Conservation (phyloP, 2,113 vertebrate species). For the Noturus placidus region DNA sequence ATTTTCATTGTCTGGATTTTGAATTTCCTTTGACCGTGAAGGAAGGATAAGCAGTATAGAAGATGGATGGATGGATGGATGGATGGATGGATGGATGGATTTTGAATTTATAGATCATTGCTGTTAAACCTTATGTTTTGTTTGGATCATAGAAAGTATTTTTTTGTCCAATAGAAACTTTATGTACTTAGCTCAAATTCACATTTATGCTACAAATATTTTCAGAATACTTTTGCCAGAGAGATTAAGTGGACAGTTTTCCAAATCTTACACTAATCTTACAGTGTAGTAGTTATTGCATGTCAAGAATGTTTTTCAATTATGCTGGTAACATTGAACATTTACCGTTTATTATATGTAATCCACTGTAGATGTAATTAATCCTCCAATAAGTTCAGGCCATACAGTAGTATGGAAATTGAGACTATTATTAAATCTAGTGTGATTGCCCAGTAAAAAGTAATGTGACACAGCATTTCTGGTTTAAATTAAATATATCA, state of each 20-base stretch:
- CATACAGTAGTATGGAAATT: background rate
- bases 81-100: too few species aligned
- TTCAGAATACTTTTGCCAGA: too few species aligned
- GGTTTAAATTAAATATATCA: background rate
- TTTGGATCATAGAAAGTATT: background rate
- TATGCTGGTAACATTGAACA: background rate
- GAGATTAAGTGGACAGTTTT: too few species aligned
- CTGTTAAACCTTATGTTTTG: background rate
- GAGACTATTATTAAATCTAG: background rate
- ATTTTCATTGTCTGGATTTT: background rate
- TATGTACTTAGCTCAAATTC: too few species aligned
- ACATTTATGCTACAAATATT: background rate
- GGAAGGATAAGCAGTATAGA: too few species aligned
- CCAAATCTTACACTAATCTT: background rate
- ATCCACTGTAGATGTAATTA: background rate
- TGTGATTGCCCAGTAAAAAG: background rate
- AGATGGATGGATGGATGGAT: too few species aligned
- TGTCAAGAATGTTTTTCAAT: background rate
- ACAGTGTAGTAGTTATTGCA: background rate
- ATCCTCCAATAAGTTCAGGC: background rate
- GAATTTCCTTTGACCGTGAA: too few species aligned
- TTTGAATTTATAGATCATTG: background rate
- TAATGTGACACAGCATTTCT: background rate
- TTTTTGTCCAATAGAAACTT: background rate
- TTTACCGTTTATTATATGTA: background rate